Conservation (phyloP, 2,113 vertebrate genomes). For the Rhombomys opimus region DNA sequence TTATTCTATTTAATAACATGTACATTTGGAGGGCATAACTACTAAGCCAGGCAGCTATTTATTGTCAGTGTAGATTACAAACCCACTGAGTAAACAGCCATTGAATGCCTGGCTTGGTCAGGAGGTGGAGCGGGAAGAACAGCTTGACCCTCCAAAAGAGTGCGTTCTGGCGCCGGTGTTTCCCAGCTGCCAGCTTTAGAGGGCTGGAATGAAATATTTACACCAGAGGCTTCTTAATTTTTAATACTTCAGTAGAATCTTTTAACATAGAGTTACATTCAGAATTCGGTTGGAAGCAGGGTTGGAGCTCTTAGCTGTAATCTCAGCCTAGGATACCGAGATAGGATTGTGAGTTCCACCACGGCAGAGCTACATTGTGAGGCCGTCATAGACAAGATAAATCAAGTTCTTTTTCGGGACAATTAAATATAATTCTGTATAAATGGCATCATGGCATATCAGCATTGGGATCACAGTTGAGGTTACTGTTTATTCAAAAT, state of each 20-base stretch:
- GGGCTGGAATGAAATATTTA: conserved; percentile 34
- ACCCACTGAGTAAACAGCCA: conserved; percentile 30
- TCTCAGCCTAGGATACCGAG: neutral
- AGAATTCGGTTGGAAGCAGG: conserved; percentile 56
- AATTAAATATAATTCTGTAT: conserved; percentile 61
- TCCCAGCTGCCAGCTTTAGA: conserved; percentile 10
- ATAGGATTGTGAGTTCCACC: neutral
- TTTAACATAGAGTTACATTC: conserved; percentile 50
- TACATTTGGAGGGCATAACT: neutral
- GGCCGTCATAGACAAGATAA: neutral
- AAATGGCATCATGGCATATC: neutral
- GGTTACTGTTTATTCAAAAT: conserved; percentile 49
- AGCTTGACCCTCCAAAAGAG: neutral
- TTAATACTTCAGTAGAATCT: conserved; percentile 33
- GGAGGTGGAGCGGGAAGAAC: neutral
- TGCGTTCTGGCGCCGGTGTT: conserved; percentile 4
- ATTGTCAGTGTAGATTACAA: conserved; percentile 14
- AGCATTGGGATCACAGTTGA: conserved; percentile 34
- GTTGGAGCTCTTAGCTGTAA: neutral
- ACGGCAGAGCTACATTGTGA: neutral
- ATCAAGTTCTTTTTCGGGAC: conserved; percentile 53
- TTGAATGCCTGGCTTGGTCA: conserved; percentile 32
- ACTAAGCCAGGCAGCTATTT: conserved; percentile 39
- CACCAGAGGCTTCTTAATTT: conserved; percentile 38
- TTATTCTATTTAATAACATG: conserved; percentile 13